phyloP scores from a whole-genome alignment of 2,797 vertebrate genomes.

The Buphagus erythrorhynchus region DNA sequence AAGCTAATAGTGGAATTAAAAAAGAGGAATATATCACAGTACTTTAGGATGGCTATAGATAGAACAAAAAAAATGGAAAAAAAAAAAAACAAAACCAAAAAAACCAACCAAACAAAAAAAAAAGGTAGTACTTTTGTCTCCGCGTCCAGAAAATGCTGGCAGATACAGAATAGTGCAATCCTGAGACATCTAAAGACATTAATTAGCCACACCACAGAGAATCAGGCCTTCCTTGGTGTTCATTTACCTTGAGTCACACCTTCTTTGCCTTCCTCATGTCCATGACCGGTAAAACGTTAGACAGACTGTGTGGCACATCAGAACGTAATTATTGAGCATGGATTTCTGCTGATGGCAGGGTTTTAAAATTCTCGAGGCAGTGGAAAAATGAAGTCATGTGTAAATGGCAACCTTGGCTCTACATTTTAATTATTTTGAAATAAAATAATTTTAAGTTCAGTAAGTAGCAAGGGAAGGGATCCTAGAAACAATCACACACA shows the following conservation, averaged over 20 bases:
- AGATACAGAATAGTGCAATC: slow-evolving; percentile 38
- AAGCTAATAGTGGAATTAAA: background rate
- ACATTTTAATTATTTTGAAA: slow-evolving; percentile 57
- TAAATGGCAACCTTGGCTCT: slow-evolving; percentile 22
- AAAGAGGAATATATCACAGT: background rate
- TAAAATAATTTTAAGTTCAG: slow-evolving; percentile 51
- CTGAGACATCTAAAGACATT: slow-evolving; percentile 23
- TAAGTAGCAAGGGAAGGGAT: slow-evolving; percentile 23
- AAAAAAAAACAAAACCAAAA: background rate
- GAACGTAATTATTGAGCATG: slow-evolving; percentile 63
- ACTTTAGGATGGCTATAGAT: slow-evolving; percentile 19
- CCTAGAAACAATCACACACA: slow-evolving; percentile 13
- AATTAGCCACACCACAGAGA: slow-evolving; percentile 53
- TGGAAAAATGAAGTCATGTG: background rate
- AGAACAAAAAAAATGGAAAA: background rate
- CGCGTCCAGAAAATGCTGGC: slow-evolving; percentile 30
- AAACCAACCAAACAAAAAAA: background rate
- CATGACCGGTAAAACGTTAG: slow-evolving; percentile 17
- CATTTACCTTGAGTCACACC: slow-evolving; percentile 53
- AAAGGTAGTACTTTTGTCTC: background rate
- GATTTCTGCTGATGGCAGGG: slow-evolving; percentile 75
- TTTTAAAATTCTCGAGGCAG: slow-evolving; percentile 59
- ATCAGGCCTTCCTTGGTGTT: slow-evolving; percentile 35
- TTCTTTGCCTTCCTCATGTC: slow-evolving; percentile 17
- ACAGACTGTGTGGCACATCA: slow-evolving; percentile 16